A percentile compares a stretch with the other conserved stretches of the same genome.
Conservation (phyloP, 1,140 invertebrate genomes). For the Saxidomus purpurata region DNA sequence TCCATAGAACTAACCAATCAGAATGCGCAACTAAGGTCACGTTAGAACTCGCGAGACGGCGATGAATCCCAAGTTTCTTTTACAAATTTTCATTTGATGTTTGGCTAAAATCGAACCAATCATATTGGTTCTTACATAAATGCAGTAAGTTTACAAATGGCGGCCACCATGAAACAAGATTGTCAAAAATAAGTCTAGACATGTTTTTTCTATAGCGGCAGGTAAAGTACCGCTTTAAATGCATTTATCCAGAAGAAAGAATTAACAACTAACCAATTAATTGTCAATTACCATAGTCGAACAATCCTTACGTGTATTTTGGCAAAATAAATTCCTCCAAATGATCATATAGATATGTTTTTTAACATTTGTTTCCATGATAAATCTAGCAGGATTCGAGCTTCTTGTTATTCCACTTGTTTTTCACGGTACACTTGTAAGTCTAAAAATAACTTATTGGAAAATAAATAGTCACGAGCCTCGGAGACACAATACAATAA, state of each 20-base stretch:
- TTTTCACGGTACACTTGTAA: slow-evolving; percentile 9
- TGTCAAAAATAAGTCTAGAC: slow-evolving; percentile 57
- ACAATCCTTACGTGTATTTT: neutral
- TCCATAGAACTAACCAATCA: slow-evolving; percentile 56
- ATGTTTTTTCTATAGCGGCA: slow-evolving; percentile 43
- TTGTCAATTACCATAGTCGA: too few relatives aligned
- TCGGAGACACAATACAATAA: neutral
- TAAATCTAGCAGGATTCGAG: neutral
- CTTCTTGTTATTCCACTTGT: neutral
- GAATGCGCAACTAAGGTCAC: slow-evolving; percentile 33
- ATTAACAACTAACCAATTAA: too few relatives aligned
- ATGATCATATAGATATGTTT: neutral
- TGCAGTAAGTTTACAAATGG: slow-evolving; percentile 59
- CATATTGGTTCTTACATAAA: slow-evolving; percentile 23
- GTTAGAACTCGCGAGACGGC: slow-evolving; percentile 20
- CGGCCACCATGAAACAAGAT: neutral
- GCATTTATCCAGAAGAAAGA: too few relatives aligned
- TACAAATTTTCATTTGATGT: slow-evolving; percentile 28
- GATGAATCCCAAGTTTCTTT: neutral
- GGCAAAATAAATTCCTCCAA: neutral
- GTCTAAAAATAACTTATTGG: slow-evolving; percentile 34
- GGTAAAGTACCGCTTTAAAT: neutral
- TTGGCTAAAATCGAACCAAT: slow-evolving; percentile 48
- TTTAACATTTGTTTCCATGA: neutral
- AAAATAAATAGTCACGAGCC: neutral